Percentiles rank a stretch among this genome's conserved stretches.
These are phyloP conservation scores for Mesopsocus fuscifrons DNA, from an alignment of 2,888 invertebrate species.

Conservation along the genomic window DNA sequence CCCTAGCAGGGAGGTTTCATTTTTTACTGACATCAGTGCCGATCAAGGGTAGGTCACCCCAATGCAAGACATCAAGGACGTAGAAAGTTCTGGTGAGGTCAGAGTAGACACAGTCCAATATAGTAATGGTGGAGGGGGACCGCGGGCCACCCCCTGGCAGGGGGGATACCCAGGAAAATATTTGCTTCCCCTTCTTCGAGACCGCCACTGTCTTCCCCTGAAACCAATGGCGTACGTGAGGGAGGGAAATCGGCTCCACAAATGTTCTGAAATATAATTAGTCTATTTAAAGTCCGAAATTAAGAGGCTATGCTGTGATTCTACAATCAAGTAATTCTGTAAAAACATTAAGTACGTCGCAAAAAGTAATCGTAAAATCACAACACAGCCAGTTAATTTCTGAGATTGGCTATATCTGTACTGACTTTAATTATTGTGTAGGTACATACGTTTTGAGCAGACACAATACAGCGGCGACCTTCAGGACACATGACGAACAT, in stretches of 20 bases:
- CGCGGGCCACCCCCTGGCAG: slow-evolving; percentile 8
- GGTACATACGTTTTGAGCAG: too few species aligned
- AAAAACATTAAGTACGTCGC: too few species aligned
- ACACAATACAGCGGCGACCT: slow-evolving; percentile 31
- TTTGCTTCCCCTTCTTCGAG: background rate
- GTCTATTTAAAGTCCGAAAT: too few species aligned
- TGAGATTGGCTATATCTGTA: too few species aligned
- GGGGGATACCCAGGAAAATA: background rate
- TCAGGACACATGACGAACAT: slow-evolving; percentile 27
- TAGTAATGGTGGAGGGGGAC: slow-evolving; percentile 21
- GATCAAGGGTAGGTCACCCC: slow-evolving; percentile 28
- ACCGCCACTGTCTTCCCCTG: background rate
- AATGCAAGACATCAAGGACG: slow-evolving; percentile 32
- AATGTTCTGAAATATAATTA: too few species aligned
- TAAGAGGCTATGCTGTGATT: too few species aligned
- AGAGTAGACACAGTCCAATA: slow-evolving; percentile 33
- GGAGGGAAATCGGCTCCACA: too few species aligned
- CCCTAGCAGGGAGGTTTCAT: too few species aligned
- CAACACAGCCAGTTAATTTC: too few species aligned
- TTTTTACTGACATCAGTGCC: slow-evolving; percentile 28
- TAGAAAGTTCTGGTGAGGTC: slow-evolving; percentile 26
- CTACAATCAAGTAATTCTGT: too few species aligned
- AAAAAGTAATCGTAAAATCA: too few species aligned
- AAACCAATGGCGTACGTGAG: background rate
- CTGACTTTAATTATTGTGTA: too few species aligned